phyloP scores from a whole-genome alignment of 2,113 vertebrate species.

The Plestiodon gilberti region DNA sequence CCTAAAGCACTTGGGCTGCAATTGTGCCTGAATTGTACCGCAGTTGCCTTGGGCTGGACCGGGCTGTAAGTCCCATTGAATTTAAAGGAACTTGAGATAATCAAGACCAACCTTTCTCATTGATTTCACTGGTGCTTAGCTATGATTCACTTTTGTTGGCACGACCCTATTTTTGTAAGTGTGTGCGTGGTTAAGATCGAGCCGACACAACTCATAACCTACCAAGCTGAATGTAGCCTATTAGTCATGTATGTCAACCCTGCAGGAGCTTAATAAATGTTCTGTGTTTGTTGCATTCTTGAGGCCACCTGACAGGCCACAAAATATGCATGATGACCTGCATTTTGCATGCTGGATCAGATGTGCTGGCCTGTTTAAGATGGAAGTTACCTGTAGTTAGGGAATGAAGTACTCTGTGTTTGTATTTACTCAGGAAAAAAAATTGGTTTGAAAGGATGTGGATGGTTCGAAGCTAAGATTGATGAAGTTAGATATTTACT shows the following conservation, averaged over 20 bases:
- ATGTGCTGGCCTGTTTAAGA: background rate
- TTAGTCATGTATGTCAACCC: background rate
- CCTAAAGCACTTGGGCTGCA: no score
- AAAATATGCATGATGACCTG: background rate
- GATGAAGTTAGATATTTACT: conserved; percentile 54
- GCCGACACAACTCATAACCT: background rate
- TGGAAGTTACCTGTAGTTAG: background rate
- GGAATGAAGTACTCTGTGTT: background rate
- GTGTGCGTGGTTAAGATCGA: background rate
- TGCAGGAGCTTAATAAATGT: background rate
- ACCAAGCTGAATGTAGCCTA: background rate
- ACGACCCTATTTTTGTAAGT: no score
- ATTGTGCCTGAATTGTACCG: no score
- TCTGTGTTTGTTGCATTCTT: background rate
- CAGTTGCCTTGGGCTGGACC: no score
- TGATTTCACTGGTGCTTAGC: no score
- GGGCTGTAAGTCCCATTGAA: no score
- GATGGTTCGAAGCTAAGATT: conserved; percentile 6
- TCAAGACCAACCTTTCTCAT: no score
- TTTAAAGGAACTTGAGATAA: no score
- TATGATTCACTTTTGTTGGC: no score
- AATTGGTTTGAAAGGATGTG: conserved; percentile 48
- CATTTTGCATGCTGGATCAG: background rate
- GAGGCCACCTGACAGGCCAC: background rate
- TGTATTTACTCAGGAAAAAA: conserved; percentile 26